These are phyloP conservation scores for Microcebus ravelobensis DNA, from an alignment of 2,113 vertebrate species.

Conservation along the genomic window DNA sequence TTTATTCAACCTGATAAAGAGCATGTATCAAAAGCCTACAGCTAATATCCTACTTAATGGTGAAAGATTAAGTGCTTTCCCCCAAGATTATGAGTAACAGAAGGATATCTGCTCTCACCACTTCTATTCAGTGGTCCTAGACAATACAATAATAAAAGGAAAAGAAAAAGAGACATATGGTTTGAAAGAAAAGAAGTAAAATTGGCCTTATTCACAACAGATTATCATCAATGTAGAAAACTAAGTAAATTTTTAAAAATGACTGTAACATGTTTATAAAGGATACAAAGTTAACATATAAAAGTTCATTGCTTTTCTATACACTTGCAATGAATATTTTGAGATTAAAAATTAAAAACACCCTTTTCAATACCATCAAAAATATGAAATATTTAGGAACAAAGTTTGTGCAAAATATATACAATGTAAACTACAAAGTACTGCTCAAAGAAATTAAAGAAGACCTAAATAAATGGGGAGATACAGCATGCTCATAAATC, in stretches of 20 bases:
- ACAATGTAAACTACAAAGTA: background rate
- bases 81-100: background rate
- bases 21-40: background rate
- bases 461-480: background rate
- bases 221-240: background rate
- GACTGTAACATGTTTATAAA: background rate
- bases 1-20: background rate
- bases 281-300: background rate
- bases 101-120: background rate
- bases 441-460: background rate
- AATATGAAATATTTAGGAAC: background rate
- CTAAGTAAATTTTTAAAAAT: background rate
- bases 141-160: background rate
- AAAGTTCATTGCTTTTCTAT: background rate
- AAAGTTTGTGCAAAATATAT: background rate
- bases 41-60: background rate
- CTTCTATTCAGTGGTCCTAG: background rate
- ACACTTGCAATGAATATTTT: background rate
- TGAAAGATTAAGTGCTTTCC: background rate
- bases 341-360: background rate
- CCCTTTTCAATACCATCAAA: background rate
- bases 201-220: background rate
- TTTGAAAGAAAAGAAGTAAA: background rate
- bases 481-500: background rate
- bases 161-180: background rate